Conservation (phyloP, 2,797 vertebrate species). For the Bufotes viridis region DNA sequence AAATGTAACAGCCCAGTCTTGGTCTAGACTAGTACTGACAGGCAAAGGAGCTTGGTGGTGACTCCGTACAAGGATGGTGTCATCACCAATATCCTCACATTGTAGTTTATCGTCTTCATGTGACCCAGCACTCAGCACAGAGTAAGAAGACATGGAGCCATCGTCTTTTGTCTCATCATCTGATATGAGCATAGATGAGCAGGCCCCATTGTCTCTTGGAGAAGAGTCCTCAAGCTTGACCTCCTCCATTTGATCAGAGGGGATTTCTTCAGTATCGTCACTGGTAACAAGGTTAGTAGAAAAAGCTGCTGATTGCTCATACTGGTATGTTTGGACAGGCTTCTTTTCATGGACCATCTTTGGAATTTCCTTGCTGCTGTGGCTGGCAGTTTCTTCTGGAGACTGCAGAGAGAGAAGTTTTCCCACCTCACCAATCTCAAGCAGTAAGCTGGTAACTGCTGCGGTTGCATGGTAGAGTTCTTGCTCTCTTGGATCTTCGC, state of each 20-base stretch:
- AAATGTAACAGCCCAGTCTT: constrained; percentile 96
- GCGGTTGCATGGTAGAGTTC: constrained; percentile 96
- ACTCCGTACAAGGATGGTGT: constrained; percentile 91
- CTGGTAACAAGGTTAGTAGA: constrained; percentile 50
- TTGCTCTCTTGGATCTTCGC: constrained; percentile 91
- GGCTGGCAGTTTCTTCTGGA: constrained; percentile 68
- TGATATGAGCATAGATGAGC: constrained; percentile 92
- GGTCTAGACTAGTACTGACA: constrained; percentile 87
- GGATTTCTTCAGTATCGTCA: constrained; percentile 71
- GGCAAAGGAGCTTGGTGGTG: constrained; percentile 71
- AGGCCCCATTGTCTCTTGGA: constrained; percentile 85
- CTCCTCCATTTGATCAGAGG: constrained; percentile 84
- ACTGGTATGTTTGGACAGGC: constrained; percentile 67
- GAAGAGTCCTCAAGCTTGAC: constrained; percentile 93
- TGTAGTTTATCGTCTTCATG: constrained; percentile 95
- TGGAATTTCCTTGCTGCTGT: constrained; percentile 59
- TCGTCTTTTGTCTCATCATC: constrained; percentile 96
- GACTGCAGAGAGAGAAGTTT: constrained; percentile 81
- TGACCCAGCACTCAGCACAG: constrained; percentile 92
- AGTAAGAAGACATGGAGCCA: constrained; percentile 97
- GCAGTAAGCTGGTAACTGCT: constrained; percentile 91
- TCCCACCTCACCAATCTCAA: constrained; percentile 96
- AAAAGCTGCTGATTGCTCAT: constrained; percentile 68
- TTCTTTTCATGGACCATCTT: constrained; percentile 71
- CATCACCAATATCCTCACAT: constrained; percentile 94